Conservation (phyloP, 2,888 invertebrate genomes). For the Rutpela maculata region DNA sequence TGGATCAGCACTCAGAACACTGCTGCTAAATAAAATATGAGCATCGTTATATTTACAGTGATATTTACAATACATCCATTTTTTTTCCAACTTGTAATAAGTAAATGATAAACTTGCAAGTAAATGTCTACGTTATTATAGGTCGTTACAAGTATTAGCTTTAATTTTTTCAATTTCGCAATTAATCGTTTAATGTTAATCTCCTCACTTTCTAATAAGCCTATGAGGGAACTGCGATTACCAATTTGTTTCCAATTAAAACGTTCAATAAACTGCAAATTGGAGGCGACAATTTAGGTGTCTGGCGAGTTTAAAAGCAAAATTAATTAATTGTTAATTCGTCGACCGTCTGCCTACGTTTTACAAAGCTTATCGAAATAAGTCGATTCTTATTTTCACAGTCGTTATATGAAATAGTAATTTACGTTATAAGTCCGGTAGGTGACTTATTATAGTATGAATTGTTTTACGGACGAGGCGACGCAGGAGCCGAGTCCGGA, state of each 20-base stretch:
- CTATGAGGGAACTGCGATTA: neutral
- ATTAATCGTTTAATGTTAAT: neutral
- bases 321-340: neutral
- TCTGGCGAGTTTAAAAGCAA: neutral
- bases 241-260: neutral
- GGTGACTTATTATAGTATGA: too few species aligned
- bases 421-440: too few species aligned
- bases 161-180: neutral
- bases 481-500: too few species aligned
- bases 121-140: too few species aligned
- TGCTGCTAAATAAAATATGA: too few species aligned
- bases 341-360: neutral
- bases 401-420: neutral
- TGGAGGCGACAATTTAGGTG: neutral
- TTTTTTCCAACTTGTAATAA: too few species aligned
- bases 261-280: neutral
- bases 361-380: neutral
- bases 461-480: too few species aligned
- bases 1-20: too few species aligned
- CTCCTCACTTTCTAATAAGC: neutral
- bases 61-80: too few species aligned
- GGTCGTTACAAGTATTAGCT: too few species aligned
- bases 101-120: too few species aligned
- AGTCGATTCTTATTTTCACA: neutral
- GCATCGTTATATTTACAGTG: too few species aligned